Evolutionary conservation across 92 coral and sea anemone species (phyloP).

Genomic region (Heteractis magnifica): DNA sequence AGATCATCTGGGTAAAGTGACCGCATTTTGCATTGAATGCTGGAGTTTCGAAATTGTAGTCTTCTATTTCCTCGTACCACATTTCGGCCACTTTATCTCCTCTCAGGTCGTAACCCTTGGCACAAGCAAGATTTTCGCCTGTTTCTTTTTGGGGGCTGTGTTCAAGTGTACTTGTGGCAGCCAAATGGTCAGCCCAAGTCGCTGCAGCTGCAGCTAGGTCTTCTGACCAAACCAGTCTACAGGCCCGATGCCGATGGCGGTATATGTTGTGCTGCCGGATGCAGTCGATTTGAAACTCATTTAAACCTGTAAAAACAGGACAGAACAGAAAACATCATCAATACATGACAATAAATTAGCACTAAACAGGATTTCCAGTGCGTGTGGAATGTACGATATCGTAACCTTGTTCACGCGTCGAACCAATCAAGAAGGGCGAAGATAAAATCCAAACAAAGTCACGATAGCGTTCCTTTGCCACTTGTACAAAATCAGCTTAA

Average conservation of each 20-base stretch:
- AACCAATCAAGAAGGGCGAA: not conserved
- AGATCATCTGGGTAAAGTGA: slow-evolving; percentile 76
- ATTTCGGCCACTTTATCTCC: slow-evolving; percentile 69
- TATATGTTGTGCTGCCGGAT: slow-evolving; percentile 79
- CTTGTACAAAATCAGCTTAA: too few relatives aligned
- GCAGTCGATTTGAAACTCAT: slow-evolving; percentile 85
- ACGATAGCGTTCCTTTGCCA: not conserved
- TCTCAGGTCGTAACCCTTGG: slow-evolving; percentile 51
- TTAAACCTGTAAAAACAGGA: slow-evolving; percentile 46
- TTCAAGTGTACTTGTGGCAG: slow-evolving; percentile 48
- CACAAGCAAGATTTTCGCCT: slow-evolving; percentile 60
- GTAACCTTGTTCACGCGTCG: not conserved
- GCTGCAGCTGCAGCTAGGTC: slow-evolving; percentile 68
- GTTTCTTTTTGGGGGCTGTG: slow-evolving; percentile 62
- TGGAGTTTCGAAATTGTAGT: slow-evolving; percentile 76
- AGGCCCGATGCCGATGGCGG: slow-evolving; percentile 80
- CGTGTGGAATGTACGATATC: not conserved
- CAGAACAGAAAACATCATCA: not conserved
- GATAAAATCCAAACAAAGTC: not conserved
- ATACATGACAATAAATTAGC: too few relatives aligned
- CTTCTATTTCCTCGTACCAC: slow-evolving; percentile 80
- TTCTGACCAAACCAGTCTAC: slow-evolving; percentile 76
- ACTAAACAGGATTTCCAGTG: too few relatives aligned
- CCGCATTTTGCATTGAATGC: slow-evolving; percentile 87
- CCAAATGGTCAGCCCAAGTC: slow-evolving; percentile 69